Base-by-base conservation (phyloP, 1,140 invertebrate species). In the Papilio helenus region DNA sequence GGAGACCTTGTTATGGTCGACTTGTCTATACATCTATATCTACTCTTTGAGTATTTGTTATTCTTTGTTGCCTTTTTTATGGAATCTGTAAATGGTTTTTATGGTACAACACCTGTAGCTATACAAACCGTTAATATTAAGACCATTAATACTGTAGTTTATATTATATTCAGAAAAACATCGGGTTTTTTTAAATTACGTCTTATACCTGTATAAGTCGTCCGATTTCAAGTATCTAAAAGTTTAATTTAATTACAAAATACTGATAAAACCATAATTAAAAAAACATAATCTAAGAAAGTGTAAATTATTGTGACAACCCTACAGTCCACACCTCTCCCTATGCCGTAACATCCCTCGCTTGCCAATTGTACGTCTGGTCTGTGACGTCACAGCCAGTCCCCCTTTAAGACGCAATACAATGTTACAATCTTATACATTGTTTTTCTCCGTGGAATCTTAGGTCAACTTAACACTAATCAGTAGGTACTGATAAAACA, bases 351-450 rank as follows among this genome's bases (percentile, higher is more conserved):
- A 73, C 20, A 73, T 73, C 72, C 72, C 42, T 73, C 42, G 72
- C 61, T 65, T 73, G 72, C 39, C 72, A 46, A 73, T 73, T 73
- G 72, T n/a, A 20, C n/a, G 44, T 46, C 72, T 49, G 72, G 10
- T 26, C 34, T 42, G 18, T 73, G n/a, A 73, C 72, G 72, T 73
- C 72, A 73, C 42, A 10, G 49, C 72, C 72, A 44, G 72, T 73
- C 72, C 72, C 72, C 72, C n/a, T 73, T 46, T 20, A 73, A 44
- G 42, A 73, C 72, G 72, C 20, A 46, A 46, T 26, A 71, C 34
- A 12, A 12, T 2, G 65, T 34, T 34, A 71, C 34, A 71, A 18
- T 12, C 29, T n/a, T n/a, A n/a, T n/a, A n/a, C n/a, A n/a, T n/a
- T n/a, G n/a, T n/a, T n/a, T n/a, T n/a, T n/a, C n/a, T n/a, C n/a